Percentiles rank a stretch among this genome's conserved stretches.
These are phyloP conservation scores for Hirtodrosophila confusa DNA, from an alignment of 2,888 invertebrate genomes.

Conservation along the genomic window DNA sequence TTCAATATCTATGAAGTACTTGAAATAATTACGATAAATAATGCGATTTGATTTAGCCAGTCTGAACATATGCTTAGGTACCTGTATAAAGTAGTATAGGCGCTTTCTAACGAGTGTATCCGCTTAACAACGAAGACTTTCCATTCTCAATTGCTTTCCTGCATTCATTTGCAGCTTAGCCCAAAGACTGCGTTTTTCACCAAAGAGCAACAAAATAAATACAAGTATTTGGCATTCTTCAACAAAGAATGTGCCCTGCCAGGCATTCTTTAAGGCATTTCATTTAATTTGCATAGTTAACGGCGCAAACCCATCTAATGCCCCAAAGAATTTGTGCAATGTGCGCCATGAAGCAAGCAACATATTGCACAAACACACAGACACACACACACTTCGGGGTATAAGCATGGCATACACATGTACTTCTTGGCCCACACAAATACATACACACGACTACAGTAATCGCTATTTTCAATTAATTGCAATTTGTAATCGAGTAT, in stretches of 20 bases:
- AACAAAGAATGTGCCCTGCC: conserved; percentile 55
- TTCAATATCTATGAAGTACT: too few relatives aligned
- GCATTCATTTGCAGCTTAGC: conserved; percentile 11
- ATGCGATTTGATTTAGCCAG: too few relatives aligned
- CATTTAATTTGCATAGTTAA: conserved; percentile 58
- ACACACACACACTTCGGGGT: conserved; percentile 23
- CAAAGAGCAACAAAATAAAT: conserved; percentile 1
- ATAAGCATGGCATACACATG: too few relatives aligned
- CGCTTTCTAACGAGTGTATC: not conserved
- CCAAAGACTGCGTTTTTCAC: not conserved
- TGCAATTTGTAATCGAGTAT: conserved; percentile 82
- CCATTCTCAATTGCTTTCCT: conserved; percentile 2
- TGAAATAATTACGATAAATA: too few relatives aligned
- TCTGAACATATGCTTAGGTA: too few relatives aligned
- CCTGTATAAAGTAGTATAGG: too few relatives aligned
- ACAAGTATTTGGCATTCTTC: conserved; percentile 24
- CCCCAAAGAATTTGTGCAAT: conserved; percentile 64
- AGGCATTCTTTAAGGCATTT: conserved; percentile 58
- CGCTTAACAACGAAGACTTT: not conserved
- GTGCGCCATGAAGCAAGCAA: conserved; percentile 49
- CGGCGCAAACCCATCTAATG: conserved; percentile 49
- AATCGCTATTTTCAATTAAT: conserved; percentile 80
- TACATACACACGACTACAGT: conserved; percentile 53
- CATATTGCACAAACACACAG: conserved; percentile 9
- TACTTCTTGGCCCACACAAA: conserved; percentile 4